A percentile compares a stretch with the other conserved stretches of the same genome.
These are phyloP conservation scores for Volucella bombylans DNA, from an alignment of 2,888 invertebrate species.

Conservation along the genomic window DNA sequence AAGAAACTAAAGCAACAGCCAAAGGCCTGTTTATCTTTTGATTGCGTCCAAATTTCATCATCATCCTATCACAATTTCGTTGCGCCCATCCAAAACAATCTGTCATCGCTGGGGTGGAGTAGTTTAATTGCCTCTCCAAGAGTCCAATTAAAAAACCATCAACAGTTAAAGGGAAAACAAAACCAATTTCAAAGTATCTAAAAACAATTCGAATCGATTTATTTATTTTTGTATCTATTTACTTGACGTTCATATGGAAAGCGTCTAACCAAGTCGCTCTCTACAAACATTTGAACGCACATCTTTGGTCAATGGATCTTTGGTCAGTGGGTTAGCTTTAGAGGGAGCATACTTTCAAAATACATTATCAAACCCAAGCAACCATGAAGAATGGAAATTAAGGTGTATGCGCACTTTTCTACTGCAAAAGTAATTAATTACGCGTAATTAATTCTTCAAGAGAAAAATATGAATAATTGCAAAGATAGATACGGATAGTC, in stretches of 20 bases:
- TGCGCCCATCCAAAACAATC: no score
- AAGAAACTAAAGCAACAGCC: no score
- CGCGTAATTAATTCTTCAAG: slow-evolving; percentile 44
- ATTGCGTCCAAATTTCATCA: no score
- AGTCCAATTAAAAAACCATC: slow-evolving; percentile 13
- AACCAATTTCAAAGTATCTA: slow-evolving; percentile 3
- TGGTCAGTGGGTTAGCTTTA: slow-evolving; percentile 39
- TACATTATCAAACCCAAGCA: slow-evolving; percentile 32
- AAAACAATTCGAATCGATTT: slow-evolving; percentile 8
- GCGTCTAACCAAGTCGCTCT: neutral
- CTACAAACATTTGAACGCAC: neutral
- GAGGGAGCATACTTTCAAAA: slow-evolving; percentile 45
- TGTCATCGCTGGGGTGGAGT: no score
- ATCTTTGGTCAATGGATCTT: slow-evolving; percentile 30
- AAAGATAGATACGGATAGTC: neutral
- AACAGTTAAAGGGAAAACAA: neutral
- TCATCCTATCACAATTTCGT: no score
- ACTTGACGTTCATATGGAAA: neutral
- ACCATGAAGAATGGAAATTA: slow-evolving; percentile 46
- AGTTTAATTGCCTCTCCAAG: slow-evolving; percentile 1
- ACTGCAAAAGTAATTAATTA: slow-evolving; percentile 43
- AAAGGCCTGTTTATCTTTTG: no score
- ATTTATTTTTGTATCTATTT: neutral
- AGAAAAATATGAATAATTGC: slow-evolving; percentile 42
- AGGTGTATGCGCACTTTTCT: slow-evolving; percentile 19